Conservation (phyloP, 2,797 vertebrate genomes). For the Erpetoichthys calabaricus region DNA sequence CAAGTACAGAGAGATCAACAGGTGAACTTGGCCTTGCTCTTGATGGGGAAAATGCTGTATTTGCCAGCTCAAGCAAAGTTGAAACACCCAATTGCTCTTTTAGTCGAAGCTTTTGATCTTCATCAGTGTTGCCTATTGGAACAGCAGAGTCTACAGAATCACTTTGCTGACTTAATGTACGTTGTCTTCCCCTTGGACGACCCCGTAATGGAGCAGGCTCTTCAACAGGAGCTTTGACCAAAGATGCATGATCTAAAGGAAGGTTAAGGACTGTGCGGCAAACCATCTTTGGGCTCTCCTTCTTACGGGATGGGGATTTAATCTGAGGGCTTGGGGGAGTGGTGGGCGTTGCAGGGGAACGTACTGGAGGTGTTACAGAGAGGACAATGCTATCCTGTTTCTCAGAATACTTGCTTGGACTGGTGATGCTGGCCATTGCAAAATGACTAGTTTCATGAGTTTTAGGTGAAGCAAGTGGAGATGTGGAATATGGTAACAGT, state of each 20-base stretch:
- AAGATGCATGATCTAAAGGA: conserved; percentile 72
- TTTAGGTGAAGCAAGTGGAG: too few relatives aligned
- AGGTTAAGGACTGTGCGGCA: conserved; percentile 77
- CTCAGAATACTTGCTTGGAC: conserved; percentile 38
- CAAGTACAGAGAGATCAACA: conserved; percentile 58
- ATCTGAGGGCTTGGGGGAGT: conserved; percentile 10
- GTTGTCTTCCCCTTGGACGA: conserved; percentile 42
- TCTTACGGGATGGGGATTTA: conserved; percentile 38
- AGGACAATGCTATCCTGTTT: conserved; percentile 20
- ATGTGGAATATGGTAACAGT: conserved; percentile 8
- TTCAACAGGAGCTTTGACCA: conserved; percentile 68
- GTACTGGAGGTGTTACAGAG: conserved; percentile 43
- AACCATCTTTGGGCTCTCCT: conserved; percentile 28
- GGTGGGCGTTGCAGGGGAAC: conserved; percentile 24
- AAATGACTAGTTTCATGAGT: too few relatives aligned
- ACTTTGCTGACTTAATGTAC: conserved; percentile 34
- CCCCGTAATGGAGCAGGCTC: conserved; percentile 40
- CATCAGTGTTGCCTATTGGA: conserved; percentile 33
- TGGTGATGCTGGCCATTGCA: conserved; percentile 38
- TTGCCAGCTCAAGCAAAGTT: conserved; percentile 51
- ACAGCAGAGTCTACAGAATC: conserved; percentile 16
- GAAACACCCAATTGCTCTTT: conserved; percentile 56
- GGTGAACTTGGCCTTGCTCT: conserved; percentile 20
- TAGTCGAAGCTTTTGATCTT: conserved; percentile 39
- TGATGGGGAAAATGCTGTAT: conserved; percentile 24